phyloP scores from a whole-genome alignment of 2,113 vertebrate genomes.

The Esox niger region DNA sequence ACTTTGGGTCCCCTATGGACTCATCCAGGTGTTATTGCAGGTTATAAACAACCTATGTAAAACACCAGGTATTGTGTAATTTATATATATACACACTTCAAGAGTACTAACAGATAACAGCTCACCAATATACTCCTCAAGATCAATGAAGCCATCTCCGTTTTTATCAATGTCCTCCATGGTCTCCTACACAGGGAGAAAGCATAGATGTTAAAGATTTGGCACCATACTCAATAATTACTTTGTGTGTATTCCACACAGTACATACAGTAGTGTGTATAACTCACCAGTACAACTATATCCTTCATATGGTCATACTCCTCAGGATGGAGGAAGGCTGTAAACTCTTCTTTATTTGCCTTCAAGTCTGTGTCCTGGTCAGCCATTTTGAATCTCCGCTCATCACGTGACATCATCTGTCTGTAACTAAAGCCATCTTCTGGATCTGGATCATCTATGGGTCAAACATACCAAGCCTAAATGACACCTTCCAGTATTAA shows the following conservation, averaged over 20 bases:
- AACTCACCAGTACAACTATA: conserved; percentile 88
- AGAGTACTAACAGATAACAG: too few relatives aligned
- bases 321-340: conserved; percentile 94
- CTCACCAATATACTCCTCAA: conserved; percentile 96
- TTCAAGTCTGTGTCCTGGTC: conserved; percentile 82
- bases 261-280: background rate
- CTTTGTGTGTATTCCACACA: background rate
- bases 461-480: conserved; percentile 8
- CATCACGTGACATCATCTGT: conserved; percentile 95
- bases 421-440: conserved; percentile 96
- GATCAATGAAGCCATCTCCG: conserved; percentile 92
- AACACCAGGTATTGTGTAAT: too few relatives aligned
- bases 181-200: conserved; percentile 82
- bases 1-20: too few relatives aligned
- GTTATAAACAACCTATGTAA: too few relatives aligned
- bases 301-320: conserved; percentile 98
- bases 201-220: background rate
- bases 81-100: too few relatives aligned
- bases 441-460: conserved; percentile 86
- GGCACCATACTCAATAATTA: background rate
- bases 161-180: conserved; percentile 99
- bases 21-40: too few relatives aligned
- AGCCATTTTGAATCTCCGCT: conserved; percentile 93
- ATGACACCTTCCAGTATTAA: too few relatives aligned
- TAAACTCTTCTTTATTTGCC: conserved; percentile 95